Evolutionary conservation across 1,140 invertebrate species (phyloP), one percentile per base, ranked within the genome.

Genomic region (Dufourea novaeangliae): DNA sequence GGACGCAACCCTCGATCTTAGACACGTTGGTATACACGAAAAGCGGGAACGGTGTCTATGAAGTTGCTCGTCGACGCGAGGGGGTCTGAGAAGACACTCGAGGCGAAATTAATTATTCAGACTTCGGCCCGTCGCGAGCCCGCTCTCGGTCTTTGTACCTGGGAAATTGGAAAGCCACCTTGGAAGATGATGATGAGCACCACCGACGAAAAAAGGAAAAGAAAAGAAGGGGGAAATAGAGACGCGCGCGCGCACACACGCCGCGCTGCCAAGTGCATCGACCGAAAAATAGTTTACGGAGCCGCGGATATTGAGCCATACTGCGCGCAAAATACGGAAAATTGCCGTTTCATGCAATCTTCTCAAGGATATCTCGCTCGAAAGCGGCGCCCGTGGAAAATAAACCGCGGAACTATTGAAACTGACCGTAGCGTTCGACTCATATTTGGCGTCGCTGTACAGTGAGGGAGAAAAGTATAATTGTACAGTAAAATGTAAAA

Each of bases 41-140:
- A 80, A 57, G 44, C 34, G 73, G 37, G 57, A 69, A 70, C 68
- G 64, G 64, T 25, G 63, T 77, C 57, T 80, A 80, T 69, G 59
- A 54, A 61, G 73, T 77, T 80, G 27, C 66, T 77, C 57, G 57
- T 46, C 50, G 29, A 11, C 61, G 57, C 66, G 66, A 68, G 66
- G 78, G 71, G 78, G 80, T 82, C 80, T 82, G 80, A 78, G 80
- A 68, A 79, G 76, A 78, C 77, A 82, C 80, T 82, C 66, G 70
- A 80, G 80, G 75, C 70, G 63, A 62, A 73, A 79, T 75, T 84
- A 82, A 80, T 69, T 84, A 83, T 84, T 82, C 77, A 84, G 76
- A 73, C 67, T 77, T 82, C 50, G 80, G 77, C 39, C n/a, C 76
- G 77, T 66, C 62, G 62, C 50, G 29, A 54, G 44, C 61, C 34